Evolutionary conservation across 1,140 invertebrate genomes (phyloP), one percentile per base, ranked within the genome.

Genomic region (Cydia fagiglandana): DNA sequence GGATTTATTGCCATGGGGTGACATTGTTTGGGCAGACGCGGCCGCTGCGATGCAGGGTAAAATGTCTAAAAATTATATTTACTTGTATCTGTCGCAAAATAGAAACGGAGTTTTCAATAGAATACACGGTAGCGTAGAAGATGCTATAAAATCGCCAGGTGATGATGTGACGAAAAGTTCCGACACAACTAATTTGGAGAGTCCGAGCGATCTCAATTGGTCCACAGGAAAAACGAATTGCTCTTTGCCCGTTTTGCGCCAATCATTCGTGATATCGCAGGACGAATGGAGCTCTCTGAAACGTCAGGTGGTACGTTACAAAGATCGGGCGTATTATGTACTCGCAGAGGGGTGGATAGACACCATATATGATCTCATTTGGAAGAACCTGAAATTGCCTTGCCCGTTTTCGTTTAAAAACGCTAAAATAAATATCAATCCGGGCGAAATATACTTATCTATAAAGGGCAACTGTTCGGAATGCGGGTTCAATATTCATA

Each of bases 401-500:
- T n/a, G n/a, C n/a, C n/a, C n/a, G n/a, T n/a, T n/a, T n/a, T n/a
- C n/a, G n/a, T n/a, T n/a, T n/a, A n/a, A n/a, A n/a, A n/a, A n/a
- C n/a, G n/a, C n/a, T n/a, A n/a, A n/a, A n/a, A 41, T 41, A 41
- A 41, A 41, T 10, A 41, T 41, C 13, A 56, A 56, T n/a, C 17
- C 53, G 17, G 53, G 53, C 13, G 53, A 56, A 20, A 56, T 56
- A 20, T 56, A n/a, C n/a, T 56, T 56, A 6, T 56, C 53, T 20
- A 20, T 56, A n/a, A 56, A 56, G 9, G 53, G 53, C 53, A n/a
- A n/a, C n/a, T n/a, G n/a, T 5, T 6, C 17, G n/a, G n/a, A n/a
- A n/a, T n/a, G 53, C 17, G 53, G 53, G 17, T 56, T 15, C 15
- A 56, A 56, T n/a, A 56, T 56, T 56, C 53, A 56, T 56, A 56